phyloP scores from a whole-genome alignment of 2,888 invertebrate species.

The Amiota mariae region DNA sequence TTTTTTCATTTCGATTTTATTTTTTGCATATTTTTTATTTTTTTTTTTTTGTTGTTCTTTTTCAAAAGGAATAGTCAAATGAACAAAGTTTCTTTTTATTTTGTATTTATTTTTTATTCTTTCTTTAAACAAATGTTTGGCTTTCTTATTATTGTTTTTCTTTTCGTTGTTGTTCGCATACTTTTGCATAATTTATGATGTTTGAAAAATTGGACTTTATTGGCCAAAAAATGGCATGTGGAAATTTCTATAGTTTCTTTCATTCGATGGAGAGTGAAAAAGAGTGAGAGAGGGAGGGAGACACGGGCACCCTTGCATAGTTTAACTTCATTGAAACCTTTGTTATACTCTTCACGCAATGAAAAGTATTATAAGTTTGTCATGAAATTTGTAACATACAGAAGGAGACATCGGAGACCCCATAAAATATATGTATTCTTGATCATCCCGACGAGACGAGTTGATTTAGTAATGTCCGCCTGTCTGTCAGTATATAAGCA shows the following conservation, averaged over 20 bases:
- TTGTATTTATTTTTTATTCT: background rate
- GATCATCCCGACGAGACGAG: too few species aligned
- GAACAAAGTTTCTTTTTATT: background rate
- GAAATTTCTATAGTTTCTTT: background rate
- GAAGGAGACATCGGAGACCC: too few species aligned
- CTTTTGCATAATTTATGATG: slow-evolving; percentile 28
- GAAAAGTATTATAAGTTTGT: too few species aligned
- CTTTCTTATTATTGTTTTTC: slow-evolving; percentile 2
- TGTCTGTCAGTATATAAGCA: too few species aligned
- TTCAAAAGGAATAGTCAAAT: background rate
- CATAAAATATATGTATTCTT: too few species aligned
- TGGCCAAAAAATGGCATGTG: background rate
- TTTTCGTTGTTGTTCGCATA: background rate
- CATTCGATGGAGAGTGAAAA: background rate
- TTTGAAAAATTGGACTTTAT: slow-evolving; percentile 11
- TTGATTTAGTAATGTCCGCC: too few species aligned
- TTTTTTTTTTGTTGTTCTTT: slow-evolving; percentile 1
- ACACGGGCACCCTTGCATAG: background rate
- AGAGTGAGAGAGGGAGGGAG: background rate
- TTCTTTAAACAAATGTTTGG: slow-evolving; percentile 4
- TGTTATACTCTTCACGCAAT: too few species aligned
- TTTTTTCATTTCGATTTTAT: too few species aligned
- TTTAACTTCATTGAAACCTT: background rate
- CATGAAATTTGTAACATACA: too few species aligned
- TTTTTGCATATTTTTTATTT: background rate